phyloP scores from a whole-genome alignment of 2,113 vertebrate species.

The Psilopogon haemacephalus region DNA sequence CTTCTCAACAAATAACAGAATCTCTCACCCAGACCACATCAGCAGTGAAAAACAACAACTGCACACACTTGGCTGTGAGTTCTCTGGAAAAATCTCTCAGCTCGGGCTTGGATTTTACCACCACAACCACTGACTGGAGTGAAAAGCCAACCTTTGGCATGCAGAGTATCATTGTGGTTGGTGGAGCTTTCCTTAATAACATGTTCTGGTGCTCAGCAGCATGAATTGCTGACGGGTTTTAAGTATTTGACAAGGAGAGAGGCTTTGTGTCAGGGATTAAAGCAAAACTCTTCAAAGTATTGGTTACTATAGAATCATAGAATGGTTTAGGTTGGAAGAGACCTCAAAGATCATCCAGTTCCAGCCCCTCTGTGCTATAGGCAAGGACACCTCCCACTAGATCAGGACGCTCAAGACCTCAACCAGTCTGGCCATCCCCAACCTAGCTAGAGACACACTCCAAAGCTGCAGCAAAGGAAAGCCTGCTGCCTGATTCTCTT shows the following conservation, averaged over 20 bases:
- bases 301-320: too few relatives aligned
- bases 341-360: too few relatives aligned
- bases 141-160: not conserved
- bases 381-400: too few relatives aligned
- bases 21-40: not conserved
- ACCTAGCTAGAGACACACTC: not conserved
- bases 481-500: not conserved
- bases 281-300: not conserved
- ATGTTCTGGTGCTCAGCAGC: not conserved
- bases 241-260: constrained; percentile 11
- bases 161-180: constrained; percentile 18
- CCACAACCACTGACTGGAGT: constrained; percentile 27
- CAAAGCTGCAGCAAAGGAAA: not conserved
- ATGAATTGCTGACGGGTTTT: not conserved
- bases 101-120: constrained; percentile 33
- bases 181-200: constrained; percentile 31
- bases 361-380: too few relatives aligned
- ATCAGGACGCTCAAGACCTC: too few relatives aligned
- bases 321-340: too few relatives aligned
- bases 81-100: constrained; percentile 5
- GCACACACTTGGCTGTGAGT: not conserved
- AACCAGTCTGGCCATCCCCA: too few relatives aligned
- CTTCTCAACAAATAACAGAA: not conserved
- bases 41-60: not conserved
- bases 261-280: not conserved